Conservation (phyloP, 2,113 vertebrate species). For the Caretta caretta region DNA sequence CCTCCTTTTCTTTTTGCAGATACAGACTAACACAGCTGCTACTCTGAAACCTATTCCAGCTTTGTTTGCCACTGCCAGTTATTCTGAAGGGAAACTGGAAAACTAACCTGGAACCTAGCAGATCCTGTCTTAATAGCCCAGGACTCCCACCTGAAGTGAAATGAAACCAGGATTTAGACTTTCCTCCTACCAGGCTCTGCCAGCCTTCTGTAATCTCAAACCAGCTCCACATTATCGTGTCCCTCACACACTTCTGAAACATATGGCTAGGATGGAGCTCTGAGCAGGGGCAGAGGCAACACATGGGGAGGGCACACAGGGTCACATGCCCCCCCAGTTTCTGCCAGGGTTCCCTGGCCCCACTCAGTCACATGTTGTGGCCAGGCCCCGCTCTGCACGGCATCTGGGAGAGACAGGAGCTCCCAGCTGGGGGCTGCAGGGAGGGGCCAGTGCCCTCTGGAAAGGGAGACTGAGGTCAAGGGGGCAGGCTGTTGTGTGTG, state of each 20-base stretch:
- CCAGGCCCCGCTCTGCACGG: neutral
- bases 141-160: neutral
- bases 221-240: neutral
- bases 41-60: rapidly evolving
- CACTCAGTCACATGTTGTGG: neutral
- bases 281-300: neutral
- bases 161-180: neutral
- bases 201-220: neutral
- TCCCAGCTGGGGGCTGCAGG: too few species aligned
- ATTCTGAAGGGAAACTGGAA: neutral
- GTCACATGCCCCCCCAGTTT: too few species aligned
- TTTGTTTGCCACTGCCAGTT: neutral
- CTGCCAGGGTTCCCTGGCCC: neutral
- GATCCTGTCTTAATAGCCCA: neutral
- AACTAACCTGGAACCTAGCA: neutral
- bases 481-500: too few species aligned
- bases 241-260: neutral
- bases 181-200: neutral
- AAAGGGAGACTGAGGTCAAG: neutral
- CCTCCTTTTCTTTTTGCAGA: too few species aligned
- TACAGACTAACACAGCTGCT: too few species aligned
- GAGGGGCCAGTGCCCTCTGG: neutral
- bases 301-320: too few species aligned
- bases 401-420: neutral
- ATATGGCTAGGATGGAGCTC: neutral